Evolutionary conservation across 2,113 vertebrate species (phyloP), one percentile per base, ranked within the genome.

Genomic region (Thryonomys swinderianus): DNA sequence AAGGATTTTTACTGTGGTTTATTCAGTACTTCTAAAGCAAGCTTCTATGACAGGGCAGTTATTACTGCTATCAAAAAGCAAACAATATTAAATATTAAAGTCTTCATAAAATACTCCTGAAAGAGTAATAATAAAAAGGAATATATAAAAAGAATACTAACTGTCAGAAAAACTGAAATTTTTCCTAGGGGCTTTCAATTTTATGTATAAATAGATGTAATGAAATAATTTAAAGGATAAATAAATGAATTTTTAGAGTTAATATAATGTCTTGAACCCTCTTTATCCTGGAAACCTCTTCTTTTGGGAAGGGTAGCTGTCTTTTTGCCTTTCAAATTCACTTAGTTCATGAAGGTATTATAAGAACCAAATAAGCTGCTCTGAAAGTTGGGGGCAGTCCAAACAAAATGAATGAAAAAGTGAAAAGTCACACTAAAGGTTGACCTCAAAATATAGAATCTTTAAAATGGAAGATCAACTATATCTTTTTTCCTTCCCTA

Each of bases 61-160:
- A 27, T 40, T 30, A 64, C 21, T 81, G 45, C 4, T 91, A 27
- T 55, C 34, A n/a, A 59, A 74, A 67, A 76, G 55, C 4, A 91
- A 64, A 82, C 17, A 82, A 84, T 59, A 87, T 84, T 95, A 80
- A 92, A 89, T 84, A 57, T 69, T 79, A 80, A 88, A 90, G 16
- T 81, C 17, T 86, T 87, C 32, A 61, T 40, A 90, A 66, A 89
- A 90, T 53, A 88, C 20, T 55, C 9, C 12, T 61, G 2, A 71
- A 95, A 74, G 76, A 76, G 34, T 69, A 57, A 92, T 78, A 74
- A 78, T 86, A 53, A 96, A 86, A 91, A 93, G 7, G 14, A 92
- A 40, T 64, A 62, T 78, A 94, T 80, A 64, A 7, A 82, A 88
- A 84, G 18, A 27, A 66, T 55, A 48, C 7, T 53, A 84, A 34